Conservation (phyloP, 2,113 vertebrate species). For the Menura novaehollandiae region DNA sequence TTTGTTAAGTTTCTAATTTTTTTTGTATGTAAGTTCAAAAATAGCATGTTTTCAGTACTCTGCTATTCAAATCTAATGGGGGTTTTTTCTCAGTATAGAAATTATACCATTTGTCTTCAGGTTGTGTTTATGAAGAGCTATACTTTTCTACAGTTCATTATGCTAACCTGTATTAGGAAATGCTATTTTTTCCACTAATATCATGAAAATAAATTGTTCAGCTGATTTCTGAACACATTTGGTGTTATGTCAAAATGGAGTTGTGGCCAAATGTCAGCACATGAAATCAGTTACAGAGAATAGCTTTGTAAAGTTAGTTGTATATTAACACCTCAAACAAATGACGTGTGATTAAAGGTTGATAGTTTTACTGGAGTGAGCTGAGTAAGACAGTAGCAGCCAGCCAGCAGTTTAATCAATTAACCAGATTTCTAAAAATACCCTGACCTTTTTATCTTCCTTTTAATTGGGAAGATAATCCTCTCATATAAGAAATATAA, state of each 20-base stretch:
- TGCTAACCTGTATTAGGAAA: not conserved
- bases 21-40: not conserved
- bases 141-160: not conserved
- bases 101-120: not conserved
- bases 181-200: not conserved
- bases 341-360: not conserved
- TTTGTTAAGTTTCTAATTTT: not conserved
- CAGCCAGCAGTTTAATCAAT: conserved; percentile 23
- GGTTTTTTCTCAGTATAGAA: not conserved
- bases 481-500: conserved; percentile 23
- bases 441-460: not conserved
- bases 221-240: not conserved
- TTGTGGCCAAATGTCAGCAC: not conserved
- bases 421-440: conserved; percentile 19
- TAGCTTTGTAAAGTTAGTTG: not conserved
- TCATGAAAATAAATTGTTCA: not conserved
- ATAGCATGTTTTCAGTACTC: not conserved
- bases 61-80: not conserved
- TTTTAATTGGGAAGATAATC: conserved; percentile 33
- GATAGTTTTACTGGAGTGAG: not conserved
- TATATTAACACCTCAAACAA: not conserved
- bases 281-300: not conserved
- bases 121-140: not conserved
- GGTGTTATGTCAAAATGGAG: not conserved
- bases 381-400: not conserved